These are phyloP conservation scores for Muscicapa comitata DNA, from an alignment of 2,797 vertebrate genomes.

Conservation along the genomic window DNA sequence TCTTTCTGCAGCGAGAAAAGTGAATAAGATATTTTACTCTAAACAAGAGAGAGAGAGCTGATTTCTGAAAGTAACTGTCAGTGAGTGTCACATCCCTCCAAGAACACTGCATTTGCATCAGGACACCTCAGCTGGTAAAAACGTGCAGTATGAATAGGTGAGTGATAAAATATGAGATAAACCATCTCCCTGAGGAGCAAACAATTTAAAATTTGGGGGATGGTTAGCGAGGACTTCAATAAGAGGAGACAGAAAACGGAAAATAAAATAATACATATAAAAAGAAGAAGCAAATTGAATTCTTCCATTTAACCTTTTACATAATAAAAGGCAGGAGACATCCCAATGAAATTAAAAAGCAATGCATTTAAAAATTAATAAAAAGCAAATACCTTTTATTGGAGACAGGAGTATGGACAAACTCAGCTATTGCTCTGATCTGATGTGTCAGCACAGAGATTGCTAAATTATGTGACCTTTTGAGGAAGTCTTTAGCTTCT, in stretches of 20 bases:
- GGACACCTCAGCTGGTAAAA: neutral
- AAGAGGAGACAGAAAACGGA: conserved; percentile 24
- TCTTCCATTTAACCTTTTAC: conserved; percentile 46
- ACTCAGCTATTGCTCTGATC: neutral
- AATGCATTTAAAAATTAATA: conserved; percentile 23
- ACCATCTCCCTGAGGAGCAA: neutral
- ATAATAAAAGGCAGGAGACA: conserved; percentile 57
- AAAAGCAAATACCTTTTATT: conserved; percentile 38
- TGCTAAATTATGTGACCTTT: neutral
- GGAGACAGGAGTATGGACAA: neutral
- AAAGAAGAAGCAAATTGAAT: conserved; percentile 42
- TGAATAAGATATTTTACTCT: neutral
- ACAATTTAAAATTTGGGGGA: neutral
- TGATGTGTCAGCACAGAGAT: neutral
- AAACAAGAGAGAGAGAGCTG: neutral
- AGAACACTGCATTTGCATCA: neutral
- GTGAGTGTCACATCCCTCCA: neutral
- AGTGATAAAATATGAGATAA: neutral
- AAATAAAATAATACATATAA: conserved; percentile 23
- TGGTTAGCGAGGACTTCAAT: neutral
- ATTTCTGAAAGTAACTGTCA: neutral
- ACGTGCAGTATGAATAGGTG: neutral
- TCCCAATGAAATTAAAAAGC: conserved; percentile 39
- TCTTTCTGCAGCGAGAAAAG: neutral
- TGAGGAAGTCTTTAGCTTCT: neutral